phyloP scores from a whole-genome alignment of 1,140 invertebrate genomes.

The Pararge aegeria region DNA sequence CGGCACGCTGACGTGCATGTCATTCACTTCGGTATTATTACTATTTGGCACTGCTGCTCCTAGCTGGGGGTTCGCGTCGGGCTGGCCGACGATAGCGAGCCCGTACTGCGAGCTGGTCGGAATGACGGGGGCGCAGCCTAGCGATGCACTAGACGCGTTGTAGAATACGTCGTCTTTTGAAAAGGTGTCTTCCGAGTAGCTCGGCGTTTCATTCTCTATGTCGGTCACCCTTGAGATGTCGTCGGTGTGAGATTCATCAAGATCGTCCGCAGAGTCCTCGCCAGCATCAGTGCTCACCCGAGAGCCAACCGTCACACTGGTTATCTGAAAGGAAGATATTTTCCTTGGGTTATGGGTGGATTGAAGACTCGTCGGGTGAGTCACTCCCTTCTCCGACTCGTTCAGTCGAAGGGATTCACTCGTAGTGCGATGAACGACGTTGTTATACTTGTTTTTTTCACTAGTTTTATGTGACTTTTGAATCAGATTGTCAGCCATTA shows the following conservation, averaged over 20 bases:
- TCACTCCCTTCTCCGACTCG: slow-evolving; percentile 81
- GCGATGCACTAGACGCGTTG: slow-evolving; percentile 86
- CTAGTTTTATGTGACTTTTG: slow-evolving; percentile 81
- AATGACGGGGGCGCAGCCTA: slow-evolving; percentile 89
- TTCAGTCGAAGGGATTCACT: slow-evolving; percentile 88
- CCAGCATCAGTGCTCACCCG: slow-evolving; percentile 91
- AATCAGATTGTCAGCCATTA: slow-evolving; percentile 81
- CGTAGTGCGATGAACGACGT: slow-evolving; percentile 87
- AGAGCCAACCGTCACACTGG: slow-evolving; percentile 89
- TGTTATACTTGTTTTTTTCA: slow-evolving; percentile 81
- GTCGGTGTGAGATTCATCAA: slow-evolving; percentile 96
- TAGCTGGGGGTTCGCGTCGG: slow-evolving; percentile 61
- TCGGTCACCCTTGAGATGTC: slow-evolving; percentile 91
- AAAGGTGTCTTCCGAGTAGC: slow-evolving; percentile 91
- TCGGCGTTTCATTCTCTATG: slow-evolving; percentile 90
- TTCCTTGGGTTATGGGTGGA: slow-evolving; percentile 83
- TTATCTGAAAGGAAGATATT: slow-evolving; percentile 96
- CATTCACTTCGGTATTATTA: slow-evolving; percentile 76
- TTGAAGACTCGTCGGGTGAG: slow-evolving; percentile 77
- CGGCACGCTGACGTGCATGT: slow-evolving; percentile 82
- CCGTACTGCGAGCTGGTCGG: slow-evolving; percentile 92
- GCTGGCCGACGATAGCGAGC: slow-evolving; percentile 86
- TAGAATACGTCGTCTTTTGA: slow-evolving; percentile 91
- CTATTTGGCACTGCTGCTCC: slow-evolving; percentile 76
- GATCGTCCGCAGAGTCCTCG: slow-evolving; percentile 95